Conservation (phyloP, 2,797 vertebrate species). For the Lagorchestes hirsutus region DNA sequence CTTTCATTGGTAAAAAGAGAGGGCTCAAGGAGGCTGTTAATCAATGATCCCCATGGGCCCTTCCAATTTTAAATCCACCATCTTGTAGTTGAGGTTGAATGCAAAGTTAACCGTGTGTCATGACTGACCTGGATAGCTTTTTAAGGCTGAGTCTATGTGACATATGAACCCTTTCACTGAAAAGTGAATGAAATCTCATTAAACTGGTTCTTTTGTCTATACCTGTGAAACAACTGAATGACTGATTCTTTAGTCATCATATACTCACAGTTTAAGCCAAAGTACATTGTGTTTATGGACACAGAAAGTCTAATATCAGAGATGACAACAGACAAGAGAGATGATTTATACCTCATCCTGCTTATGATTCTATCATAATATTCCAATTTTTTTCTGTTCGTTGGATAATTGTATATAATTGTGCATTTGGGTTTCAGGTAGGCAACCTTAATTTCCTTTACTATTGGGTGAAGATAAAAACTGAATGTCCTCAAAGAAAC, state of each 20-base stretch:
- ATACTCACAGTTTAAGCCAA: neutral
- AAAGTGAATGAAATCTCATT: neutral
- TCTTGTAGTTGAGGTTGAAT: neutral
- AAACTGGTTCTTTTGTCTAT: neutral
- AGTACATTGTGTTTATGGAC: neutral
- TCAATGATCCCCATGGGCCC: neutral
- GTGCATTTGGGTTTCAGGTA: slow-evolving; percentile 13
- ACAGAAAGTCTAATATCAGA: neutral
- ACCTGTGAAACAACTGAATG: neutral
- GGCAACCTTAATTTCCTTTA: slow-evolving; percentile 27
- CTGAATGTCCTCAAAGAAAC: slow-evolving; percentile 7
- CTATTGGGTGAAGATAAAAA: slow-evolving; percentile 39
- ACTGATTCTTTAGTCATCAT: neutral
- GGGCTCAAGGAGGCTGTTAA: neutral
- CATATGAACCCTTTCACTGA: neutral
- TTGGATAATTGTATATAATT: neutral
- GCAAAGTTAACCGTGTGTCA: neutral
- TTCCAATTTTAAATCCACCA: neutral
- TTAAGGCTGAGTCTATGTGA: neutral
- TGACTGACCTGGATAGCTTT: neutral
- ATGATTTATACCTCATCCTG: neutral
- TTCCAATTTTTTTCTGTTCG: neutral
- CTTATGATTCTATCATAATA: neutral
- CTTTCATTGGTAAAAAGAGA: neutral
- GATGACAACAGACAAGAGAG: neutral